Evolutionary conservation across 2,113 vertebrate genomes (phyloP).

Genomic region (Nansenia antarctica): DNA sequence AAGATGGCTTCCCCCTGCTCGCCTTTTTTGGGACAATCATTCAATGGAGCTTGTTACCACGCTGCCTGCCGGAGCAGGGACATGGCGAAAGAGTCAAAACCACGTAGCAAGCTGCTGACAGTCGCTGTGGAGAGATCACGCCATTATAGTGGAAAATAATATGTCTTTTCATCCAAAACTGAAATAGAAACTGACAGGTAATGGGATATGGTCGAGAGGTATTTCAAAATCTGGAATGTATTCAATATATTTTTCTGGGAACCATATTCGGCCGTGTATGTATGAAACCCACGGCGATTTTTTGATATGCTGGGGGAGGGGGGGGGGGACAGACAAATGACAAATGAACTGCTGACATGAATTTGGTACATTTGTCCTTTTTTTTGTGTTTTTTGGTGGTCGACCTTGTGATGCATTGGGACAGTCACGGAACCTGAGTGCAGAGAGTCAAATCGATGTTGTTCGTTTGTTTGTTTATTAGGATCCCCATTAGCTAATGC

Average conservation of each 20-base stretch:
- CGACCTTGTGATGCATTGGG: not conserved
- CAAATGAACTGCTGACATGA: not conserved
- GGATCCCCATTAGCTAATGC: no score
- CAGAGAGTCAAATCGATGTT: no score
- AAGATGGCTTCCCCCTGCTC: conserved; percentile 2
- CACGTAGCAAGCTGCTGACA: conserved; percentile 48
- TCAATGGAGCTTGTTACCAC: conserved; percentile 36
- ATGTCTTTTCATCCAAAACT: conserved; percentile 47
- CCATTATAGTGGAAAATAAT: conserved; percentile 65
- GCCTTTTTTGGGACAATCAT: conserved; percentile 18
- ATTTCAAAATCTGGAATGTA: conserved; percentile 48
- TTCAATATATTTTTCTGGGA: conserved; percentile 44
- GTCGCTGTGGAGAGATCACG: conserved; percentile 51
- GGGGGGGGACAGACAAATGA: no score
- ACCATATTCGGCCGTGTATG: not conserved
- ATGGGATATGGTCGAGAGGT: conserved; percentile 41
- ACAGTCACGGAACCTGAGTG: no score
- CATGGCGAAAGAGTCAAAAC: conserved; percentile 40
- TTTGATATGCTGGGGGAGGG: not conserved
- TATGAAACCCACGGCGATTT: not conserved
- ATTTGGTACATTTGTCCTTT: not conserved
- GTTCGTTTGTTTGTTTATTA: no score
- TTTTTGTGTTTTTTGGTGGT: not conserved
- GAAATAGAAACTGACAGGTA: conserved; percentile 56
- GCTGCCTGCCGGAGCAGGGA: conserved; percentile 40